Percentiles rank a stretch among this genome's conserved stretches.
Conservation (phyloP, 2,113 vertebrate genomes). For the Platysternon megacephalum region DNA sequence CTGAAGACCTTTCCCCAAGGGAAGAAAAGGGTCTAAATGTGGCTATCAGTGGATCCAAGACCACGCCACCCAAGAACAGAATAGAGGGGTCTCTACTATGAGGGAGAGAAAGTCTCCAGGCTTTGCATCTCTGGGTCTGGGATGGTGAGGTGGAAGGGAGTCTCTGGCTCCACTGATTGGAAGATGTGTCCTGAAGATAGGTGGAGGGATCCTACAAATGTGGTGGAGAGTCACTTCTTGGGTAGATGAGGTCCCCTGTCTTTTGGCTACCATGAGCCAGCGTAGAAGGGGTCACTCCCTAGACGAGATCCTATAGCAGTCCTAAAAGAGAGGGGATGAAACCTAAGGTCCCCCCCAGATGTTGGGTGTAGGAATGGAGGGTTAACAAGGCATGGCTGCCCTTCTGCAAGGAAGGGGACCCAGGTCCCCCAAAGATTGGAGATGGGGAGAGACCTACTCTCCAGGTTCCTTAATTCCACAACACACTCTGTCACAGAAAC, state of each 20-base stretch:
- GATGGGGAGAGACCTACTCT: no score
- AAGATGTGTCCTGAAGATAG: background rate
- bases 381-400: background rate
- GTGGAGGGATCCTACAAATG: background rate
- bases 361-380: no score
- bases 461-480: no score
- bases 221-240: background rate
- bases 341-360: background rate
- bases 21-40: rapidly evolving
- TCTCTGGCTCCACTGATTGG: background rate
- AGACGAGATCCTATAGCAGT: background rate
- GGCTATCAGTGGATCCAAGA: no score
- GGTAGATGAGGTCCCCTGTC: background rate
- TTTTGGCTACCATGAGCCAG: background rate
- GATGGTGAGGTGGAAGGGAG: background rate
- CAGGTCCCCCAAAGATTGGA: no score
- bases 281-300: background rate
- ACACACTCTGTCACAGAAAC: no score
- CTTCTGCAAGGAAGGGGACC: background rate
- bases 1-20: background rate
- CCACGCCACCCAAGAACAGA: background rate
- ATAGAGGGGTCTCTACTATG: background rate
- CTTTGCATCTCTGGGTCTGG: background rate
- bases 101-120: background rate
- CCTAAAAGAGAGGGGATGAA: background rate